Percentiles rank a stretch among this genome's conserved stretches.
Conservation (phyloP, 2,888 invertebrate genomes). For the Sepioteuthis lessoniana region DNA sequence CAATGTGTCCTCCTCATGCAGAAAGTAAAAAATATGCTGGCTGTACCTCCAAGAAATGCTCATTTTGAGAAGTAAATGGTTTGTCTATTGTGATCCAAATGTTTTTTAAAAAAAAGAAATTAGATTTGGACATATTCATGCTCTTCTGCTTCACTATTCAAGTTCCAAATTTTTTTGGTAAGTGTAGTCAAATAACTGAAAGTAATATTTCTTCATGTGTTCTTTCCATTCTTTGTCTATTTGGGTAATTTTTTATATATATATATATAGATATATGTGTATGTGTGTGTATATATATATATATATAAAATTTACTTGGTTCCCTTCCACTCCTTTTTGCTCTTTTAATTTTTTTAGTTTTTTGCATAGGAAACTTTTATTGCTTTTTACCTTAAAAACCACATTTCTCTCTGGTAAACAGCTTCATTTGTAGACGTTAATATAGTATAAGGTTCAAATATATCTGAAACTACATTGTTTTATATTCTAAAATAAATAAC, state of each 20-base stretch:
- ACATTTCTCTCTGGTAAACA: too few relatives aligned
- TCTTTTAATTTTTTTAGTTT: too few relatives aligned
- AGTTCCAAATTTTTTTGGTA: background rate
- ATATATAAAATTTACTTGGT: background rate
- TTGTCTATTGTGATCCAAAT: background rate
- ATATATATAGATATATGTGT: too few relatives aligned
- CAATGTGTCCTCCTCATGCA: background rate
- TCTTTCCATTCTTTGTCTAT: background rate
- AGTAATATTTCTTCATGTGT: background rate
- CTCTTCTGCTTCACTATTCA: background rate
- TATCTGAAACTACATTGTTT: too few relatives aligned
- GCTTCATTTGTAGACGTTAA: too few relatives aligned
- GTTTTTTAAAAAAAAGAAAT: background rate
- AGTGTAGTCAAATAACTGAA: background rate
- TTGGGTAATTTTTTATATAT: background rate
- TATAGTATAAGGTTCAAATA: too few relatives aligned
- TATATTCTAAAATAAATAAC: background rate
- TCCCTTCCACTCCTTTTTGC: too few relatives aligned
- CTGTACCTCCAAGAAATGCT: background rate
- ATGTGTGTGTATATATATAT: background rate
- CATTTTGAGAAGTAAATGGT: background rate
- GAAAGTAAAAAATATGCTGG: background rate
- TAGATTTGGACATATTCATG: background rate
- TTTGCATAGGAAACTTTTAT: too few relatives aligned
- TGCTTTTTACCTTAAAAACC: too few relatives aligned